Evolutionary conservation across 1,140 invertebrate genomes (phyloP), one percentile per base, ranked within the genome.

Genomic region (Drosophila sproati): DNA sequence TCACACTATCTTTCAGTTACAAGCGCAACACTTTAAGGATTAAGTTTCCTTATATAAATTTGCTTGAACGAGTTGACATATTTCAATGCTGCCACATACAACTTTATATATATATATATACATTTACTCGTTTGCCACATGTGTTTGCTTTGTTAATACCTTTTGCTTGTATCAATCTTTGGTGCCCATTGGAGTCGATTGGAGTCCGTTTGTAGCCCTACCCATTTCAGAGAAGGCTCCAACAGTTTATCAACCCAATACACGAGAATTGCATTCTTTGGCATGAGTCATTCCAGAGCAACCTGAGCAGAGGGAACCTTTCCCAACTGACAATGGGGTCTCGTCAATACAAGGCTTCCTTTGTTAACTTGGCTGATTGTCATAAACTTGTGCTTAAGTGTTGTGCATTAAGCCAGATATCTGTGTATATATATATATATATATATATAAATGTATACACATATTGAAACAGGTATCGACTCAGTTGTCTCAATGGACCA

Each of bases 361-460:
- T 73, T 73, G 70, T 70, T 60, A 37, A 35, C 47, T 39, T 56
- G 45, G 45, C n/a, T 39, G 39, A 68, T 73, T 73, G 71, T 73
- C 64, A 73, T 73, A 73, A 73, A 73, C 41, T 69, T 73, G 28
- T 69, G 64, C 64, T 73, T 73, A 73, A 73, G 64, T 73, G 70
- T 68, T 59, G 54, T 73, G 64, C 71, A 73, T 73, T 60, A 67
- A 73, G 62, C 20, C 54, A 12, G 47, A 52, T 59, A 20, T 72
- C 31, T 64, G 34, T 20, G 20, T 20, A 2, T n/a, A 10, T 67
- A 64, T 55, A 68, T 37, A 10, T 52, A 5, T 31, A 55, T 34
- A 68, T 73, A 39, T 8, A 51, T 20, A 20, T 20, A 20, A 20
- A 20, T 20, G 20, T 20, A 20, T 48, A 7, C 50, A 50, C 45